phyloP scores from a whole-genome alignment of 2,888 invertebrate genomes.

The Zygothrica quintamaculata region DNA sequence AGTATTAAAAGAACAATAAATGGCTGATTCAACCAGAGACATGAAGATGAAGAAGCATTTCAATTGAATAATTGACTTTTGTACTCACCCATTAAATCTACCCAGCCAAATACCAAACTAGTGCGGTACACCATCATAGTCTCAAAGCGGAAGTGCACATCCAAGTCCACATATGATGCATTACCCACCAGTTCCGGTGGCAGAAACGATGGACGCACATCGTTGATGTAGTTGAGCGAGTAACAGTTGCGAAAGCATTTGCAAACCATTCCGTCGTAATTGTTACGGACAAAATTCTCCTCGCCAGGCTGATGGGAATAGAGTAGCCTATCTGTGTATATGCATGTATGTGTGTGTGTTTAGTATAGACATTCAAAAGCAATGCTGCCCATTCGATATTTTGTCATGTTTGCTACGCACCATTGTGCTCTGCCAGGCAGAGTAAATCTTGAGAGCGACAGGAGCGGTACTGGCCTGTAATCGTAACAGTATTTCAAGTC shows the following conservation, averaged over 20 bases:
- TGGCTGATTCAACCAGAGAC: too few relatives aligned
- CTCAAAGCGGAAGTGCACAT: conserved; percentile 84
- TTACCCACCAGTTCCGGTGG: conserved; percentile 74
- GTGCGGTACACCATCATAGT: conserved; percentile 85
- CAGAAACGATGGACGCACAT: conserved; percentile 80
- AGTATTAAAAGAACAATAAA: too few relatives aligned
- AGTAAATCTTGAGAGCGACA: conserved; percentile 76
- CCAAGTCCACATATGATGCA: conserved; percentile 82
- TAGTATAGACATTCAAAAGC: conserved; percentile 8
- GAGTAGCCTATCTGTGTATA: conserved; percentile 68
- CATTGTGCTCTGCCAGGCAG: conserved; percentile 81
- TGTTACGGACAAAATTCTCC: conserved; percentile 73
- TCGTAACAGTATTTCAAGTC: conserved; percentile 24
- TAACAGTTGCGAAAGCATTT: conserved; percentile 83
- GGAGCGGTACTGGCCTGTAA: conserved; percentile 69
- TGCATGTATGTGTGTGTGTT: conserved; percentile 2
- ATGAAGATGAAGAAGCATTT: too few relatives aligned
- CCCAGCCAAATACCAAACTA: conserved; percentile 85
- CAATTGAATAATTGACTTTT: background rate
- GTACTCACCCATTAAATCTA: conserved; percentile 85
- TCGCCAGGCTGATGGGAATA: conserved; percentile 76
- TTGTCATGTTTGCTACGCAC: conserved; percentile 54
- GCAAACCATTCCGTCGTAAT: conserved; percentile 82
- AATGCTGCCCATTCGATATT: background rate
- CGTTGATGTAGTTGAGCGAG: conserved; percentile 81